Percentiles rank a stretch among this genome's conserved stretches.
Conservation (phyloP, 92 coral and sea anemone genomes). For the Porites lobata region DNA sequence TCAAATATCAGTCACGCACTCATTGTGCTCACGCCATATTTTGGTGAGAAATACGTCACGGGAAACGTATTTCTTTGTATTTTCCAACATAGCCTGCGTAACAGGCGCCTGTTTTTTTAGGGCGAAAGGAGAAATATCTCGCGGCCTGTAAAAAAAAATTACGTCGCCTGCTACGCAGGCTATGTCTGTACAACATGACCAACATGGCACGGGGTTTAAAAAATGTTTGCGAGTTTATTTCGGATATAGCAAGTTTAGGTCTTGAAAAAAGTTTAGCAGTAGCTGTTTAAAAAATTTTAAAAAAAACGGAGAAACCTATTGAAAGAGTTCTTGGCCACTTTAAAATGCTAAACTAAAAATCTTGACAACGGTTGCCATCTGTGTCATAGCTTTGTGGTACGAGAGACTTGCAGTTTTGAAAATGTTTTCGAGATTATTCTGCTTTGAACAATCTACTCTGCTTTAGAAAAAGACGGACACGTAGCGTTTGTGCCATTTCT, state of each 20-base stretch:
- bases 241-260: slow-evolving; percentile 11
- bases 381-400: background rate
- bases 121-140: slow-evolving; percentile 7
- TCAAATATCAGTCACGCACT: slow-evolving; percentile 4
- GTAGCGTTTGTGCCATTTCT: slow-evolving; percentile 1
- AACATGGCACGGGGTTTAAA: background rate
- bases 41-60: slow-evolving; percentile 1
- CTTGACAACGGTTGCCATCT: slow-evolving; percentile 4
- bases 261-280: slow-evolving; percentile 3
- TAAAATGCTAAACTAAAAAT: background rate
- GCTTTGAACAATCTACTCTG: background rate
- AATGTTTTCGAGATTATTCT: background rate
- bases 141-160: slow-evolving; percentile 12
- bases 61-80: background rate
- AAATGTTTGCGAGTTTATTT: slow-evolving; percentile 12
- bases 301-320: slow-evolving; percentile 1
- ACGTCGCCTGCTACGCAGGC: slow-evolving; percentile 12
- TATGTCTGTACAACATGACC: slow-evolving; percentile 9
- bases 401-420: background rate
- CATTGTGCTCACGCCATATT: slow-evolving; percentile 12
- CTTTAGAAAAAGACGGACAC: background rate
- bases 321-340: slow-evolving; percentile 11
- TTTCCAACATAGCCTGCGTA: slow-evolving; percentile 2
- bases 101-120: background rate
- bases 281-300: background rate